These are phyloP conservation scores for Stenichneumon culpator DNA, from an alignment of 2,888 invertebrate genomes.

Conservation along the genomic window DNA sequence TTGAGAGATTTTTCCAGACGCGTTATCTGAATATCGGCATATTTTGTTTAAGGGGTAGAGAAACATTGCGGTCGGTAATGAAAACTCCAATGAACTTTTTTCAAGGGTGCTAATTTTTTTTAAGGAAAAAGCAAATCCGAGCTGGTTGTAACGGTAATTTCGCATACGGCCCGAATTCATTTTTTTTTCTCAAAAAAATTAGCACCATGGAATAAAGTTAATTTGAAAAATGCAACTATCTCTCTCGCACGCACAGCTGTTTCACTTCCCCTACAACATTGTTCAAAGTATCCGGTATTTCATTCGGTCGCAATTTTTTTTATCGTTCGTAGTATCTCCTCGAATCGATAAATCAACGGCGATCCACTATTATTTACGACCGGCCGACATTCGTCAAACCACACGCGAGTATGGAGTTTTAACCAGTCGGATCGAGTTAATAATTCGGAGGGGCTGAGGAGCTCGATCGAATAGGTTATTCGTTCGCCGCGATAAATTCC, in stretches of 20 bases:
- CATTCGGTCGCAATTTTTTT: not conserved
- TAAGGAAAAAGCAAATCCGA: too few species aligned
- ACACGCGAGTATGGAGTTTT: slow-evolving; percentile 62
- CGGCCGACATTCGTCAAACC: slow-evolving; percentile 67
- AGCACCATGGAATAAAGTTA: too few species aligned
- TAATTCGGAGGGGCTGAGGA: slow-evolving; percentile 56
- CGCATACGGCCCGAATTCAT: too few species aligned
- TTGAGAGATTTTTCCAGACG: not conserved
- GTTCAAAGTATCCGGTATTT: not conserved
- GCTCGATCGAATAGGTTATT: slow-evolving; percentile 36
- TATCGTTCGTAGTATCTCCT: not conserved
- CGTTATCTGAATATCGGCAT: not conserved
- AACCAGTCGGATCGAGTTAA: slow-evolving; percentile 33
- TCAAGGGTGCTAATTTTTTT: too few species aligned
- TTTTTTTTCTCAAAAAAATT: too few species aligned
- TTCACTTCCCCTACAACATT: too few species aligned
- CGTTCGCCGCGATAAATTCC: not conserved
- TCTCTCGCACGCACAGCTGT: too few species aligned
- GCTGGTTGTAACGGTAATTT: too few species aligned
- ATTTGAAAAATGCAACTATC: too few species aligned
- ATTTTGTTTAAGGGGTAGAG: too few species aligned
- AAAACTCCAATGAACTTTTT: too few species aligned
- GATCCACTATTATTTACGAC: slow-evolving; percentile 8
- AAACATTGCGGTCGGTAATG: too few species aligned
- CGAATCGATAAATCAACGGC: slow-evolving; percentile 18